Evolutionary conservation across 1,140 invertebrate species (phyloP).

Genomic region (Heliconius nattereri): DNA sequence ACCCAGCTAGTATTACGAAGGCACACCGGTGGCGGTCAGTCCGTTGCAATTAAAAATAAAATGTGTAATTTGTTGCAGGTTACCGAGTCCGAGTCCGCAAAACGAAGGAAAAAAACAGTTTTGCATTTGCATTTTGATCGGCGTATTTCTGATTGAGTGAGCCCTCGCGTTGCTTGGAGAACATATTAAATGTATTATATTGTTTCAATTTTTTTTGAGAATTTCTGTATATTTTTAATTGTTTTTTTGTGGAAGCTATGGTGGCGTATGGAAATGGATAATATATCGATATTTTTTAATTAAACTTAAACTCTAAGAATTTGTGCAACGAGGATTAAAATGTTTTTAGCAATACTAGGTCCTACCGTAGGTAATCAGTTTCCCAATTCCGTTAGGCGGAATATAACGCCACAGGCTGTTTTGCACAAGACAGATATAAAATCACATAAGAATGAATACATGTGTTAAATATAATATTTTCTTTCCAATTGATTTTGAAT

Average conservation of each 20-base stretch:
- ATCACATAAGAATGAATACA: too few species aligned
- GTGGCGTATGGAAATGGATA: background rate
- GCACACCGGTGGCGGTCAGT: conserved; percentile 40
- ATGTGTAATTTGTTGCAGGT: conserved; percentile 75
- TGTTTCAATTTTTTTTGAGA: background rate
- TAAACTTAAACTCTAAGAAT: too few species aligned
- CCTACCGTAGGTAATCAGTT: too few species aligned
- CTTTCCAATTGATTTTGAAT: too few species aligned
- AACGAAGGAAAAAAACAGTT: conserved; percentile 53
- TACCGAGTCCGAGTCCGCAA: conserved; percentile 57
- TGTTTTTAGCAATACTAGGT: too few species aligned
- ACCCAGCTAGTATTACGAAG: background rate
- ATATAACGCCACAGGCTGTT: too few species aligned
- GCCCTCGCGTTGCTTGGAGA: conserved; percentile 39
- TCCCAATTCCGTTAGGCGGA: too few species aligned
- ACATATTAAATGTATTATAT: conserved; percentile 20
- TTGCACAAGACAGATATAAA: too few species aligned
- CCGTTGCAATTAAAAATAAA: conserved; percentile 79
- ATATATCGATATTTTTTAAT: too few species aligned
- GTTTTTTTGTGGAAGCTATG: too few species aligned
- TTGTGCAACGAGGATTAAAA: too few species aligned
- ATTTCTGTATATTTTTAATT: background rate
- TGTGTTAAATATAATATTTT: too few species aligned
- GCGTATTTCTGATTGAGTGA: conserved; percentile 72
- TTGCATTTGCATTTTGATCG: conserved; percentile 71